phyloP scores from a whole-genome alignment of 1,140 invertebrate species.

The Globodera rostochiensis region DNA sequence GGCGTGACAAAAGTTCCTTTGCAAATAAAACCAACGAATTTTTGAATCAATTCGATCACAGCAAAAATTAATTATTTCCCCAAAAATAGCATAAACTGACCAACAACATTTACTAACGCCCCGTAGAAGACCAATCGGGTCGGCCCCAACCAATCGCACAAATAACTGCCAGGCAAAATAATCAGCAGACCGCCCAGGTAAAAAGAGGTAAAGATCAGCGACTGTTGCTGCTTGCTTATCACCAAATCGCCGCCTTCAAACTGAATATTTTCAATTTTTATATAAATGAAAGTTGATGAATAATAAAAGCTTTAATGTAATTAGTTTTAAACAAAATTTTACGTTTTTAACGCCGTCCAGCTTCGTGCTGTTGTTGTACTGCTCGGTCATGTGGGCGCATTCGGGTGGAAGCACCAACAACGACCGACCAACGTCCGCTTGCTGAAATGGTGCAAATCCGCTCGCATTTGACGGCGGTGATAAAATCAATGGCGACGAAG shows the following conservation, averaged over 20 bases:
- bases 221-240: slow-evolving; percentile 57
- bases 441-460: not conserved
- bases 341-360: not conserved
- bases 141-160: slow-evolving; percentile 57
- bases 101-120: slow-evolving; percentile 61
- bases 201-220: slow-evolving; percentile 61
- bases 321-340: slow-evolving; percentile 36
- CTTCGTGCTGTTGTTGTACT: slow-evolving; percentile 26
- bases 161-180: slow-evolving; percentile 48
- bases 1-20: slow-evolving; percentile 57
- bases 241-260: slow-evolving; percentile 55
- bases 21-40: not conserved
- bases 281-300: too few species aligned
- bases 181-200: slow-evolving; percentile 59
- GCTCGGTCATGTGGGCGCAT: not conserved
- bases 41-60: not conserved
- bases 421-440: too few species aligned
- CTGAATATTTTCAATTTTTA: not conserved
- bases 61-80: not conserved
- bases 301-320: too few species aligned
- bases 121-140: slow-evolving; percentile 53
- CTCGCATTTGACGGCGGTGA: not conserved
- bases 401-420: not conserved
- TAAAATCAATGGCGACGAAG: not conserved
- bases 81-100: slow-evolving; percentile 36